phyloP scores from a whole-genome alignment of 1,140 invertebrate genomes.

The Platyura marginata region DNA sequence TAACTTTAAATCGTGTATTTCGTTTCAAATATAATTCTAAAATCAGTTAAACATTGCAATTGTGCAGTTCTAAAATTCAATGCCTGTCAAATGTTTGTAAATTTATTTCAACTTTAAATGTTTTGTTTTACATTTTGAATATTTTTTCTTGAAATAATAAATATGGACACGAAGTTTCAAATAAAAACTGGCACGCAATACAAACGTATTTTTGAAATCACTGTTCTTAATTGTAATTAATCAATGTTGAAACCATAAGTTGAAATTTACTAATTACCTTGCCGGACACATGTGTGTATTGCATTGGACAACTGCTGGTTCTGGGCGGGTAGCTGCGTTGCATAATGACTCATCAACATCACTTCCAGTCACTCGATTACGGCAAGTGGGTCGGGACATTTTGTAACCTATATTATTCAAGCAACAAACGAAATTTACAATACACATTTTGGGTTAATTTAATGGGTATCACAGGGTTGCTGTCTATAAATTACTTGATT shows the following conservation, averaged over 20 bases:
- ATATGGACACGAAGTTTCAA: neutral
- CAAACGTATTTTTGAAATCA: too few species aligned
- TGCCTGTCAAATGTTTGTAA: too few species aligned
- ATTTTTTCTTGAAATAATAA: slow-evolving; percentile 4
- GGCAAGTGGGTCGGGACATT: slow-evolving; percentile 59
- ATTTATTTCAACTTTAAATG: too few species aligned
- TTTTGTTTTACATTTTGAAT: too few species aligned
- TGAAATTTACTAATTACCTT: slow-evolving; percentile 61
- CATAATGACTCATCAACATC: slow-evolving; percentile 62
- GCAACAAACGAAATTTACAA: neutral
- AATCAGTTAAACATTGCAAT: too few species aligned
- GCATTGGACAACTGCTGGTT: slow-evolving; percentile 55
- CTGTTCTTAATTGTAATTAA: too few species aligned
- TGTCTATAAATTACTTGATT: slow-evolving; percentile 1
- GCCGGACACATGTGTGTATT: slow-evolving; percentile 72
- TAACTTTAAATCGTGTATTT: too few species aligned
- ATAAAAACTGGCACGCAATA: neutral
- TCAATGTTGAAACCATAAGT: too few species aligned
- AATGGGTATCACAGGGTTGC: neutral
- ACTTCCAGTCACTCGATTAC: slow-evolving; percentile 48
- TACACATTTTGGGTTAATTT: neutral
- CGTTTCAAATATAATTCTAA: too few species aligned
- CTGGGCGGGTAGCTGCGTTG: slow-evolving; percentile 52
- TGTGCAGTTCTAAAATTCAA: too few species aligned
- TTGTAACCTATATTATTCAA: slow-evolving; percentile 69